phyloP scores from a whole-genome alignment of 2,113 vertebrate genomes.

The Phrynosoma blainvillii region DNA sequence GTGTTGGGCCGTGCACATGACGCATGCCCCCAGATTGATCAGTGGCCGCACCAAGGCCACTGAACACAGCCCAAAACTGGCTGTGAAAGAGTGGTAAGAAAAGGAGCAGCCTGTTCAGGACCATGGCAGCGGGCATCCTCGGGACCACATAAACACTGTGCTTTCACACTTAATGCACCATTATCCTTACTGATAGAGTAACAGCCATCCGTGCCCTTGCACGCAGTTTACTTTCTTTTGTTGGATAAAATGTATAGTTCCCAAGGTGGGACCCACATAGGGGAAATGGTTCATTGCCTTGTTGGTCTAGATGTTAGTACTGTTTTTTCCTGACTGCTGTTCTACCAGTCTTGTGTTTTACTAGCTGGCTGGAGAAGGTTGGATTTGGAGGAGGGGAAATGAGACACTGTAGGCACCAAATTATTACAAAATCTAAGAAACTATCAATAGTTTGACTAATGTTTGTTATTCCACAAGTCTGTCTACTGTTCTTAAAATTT shows the following conservation, averaged over 20 bases:
- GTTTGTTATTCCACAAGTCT: background rate
- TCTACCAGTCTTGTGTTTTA: background rate
- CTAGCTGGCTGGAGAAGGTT: background rate
- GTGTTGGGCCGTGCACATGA: no score
- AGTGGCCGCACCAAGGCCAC: no score
- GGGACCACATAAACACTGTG: background rate
- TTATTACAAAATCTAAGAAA: background rate
- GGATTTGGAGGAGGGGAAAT: background rate
- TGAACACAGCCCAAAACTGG: no score
- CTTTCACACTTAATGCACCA: background rate
- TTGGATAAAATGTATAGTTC: background rate
- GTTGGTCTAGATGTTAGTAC: no score
- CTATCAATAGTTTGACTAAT: background rate
- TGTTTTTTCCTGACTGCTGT: background rate
- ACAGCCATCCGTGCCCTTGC: background rate
- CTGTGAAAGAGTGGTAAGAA: no score
- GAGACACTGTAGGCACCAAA: background rate
- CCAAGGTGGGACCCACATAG: no score
- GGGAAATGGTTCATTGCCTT: no score
- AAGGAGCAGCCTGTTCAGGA: background rate
- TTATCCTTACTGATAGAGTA: background rate
- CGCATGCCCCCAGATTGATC: no score
- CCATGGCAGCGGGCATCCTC: no score
- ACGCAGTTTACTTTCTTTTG: background rate
- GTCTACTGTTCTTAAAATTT: no score